Conservation (phyloP, 2,888 invertebrate genomes). For the Malachius bipustulatus region DNA sequence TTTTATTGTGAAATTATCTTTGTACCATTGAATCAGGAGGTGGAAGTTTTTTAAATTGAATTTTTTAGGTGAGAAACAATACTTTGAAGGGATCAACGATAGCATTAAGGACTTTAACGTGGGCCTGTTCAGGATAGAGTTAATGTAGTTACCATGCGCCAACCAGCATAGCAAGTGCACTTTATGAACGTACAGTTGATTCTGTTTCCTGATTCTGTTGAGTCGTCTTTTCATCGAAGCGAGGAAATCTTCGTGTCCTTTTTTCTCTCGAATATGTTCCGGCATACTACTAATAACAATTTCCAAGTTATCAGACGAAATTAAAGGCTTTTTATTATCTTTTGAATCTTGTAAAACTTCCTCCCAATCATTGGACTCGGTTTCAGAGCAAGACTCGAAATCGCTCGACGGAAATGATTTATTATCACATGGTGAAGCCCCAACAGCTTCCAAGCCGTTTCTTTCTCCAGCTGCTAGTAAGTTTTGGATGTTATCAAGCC, state of each 20-base stretch:
- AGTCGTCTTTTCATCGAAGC: conserved; percentile 64
- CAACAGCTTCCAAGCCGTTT: conserved; percentile 27
- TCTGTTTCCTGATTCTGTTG: conserved; percentile 65
- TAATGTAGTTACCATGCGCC: conserved; percentile 66
- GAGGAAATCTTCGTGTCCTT: conserved; percentile 52
- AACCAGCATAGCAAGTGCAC: conserved; percentile 74
- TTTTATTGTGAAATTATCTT: conserved; percentile 47
- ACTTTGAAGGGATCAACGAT: conserved; percentile 60
- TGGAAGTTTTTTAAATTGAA: conserved; percentile 63
- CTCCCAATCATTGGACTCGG: conserved; percentile 61
- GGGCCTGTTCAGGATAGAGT: conserved; percentile 52
- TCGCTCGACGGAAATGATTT: conserved; percentile 28
- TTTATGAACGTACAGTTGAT: conserved; percentile 74
- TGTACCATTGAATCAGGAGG: conserved; percentile 68
- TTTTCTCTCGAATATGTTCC: conserved; percentile 40
- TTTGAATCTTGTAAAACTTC: conserved; percentile 47
- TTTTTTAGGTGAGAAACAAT: conserved; percentile 63
- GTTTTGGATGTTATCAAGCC: conserved; percentile 47
- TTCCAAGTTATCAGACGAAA: conserved; percentile 61
- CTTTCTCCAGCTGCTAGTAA: conserved; percentile 56
- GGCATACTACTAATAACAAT: conserved; percentile 54
- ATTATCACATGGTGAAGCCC: conserved; percentile 14
- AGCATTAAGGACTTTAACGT: conserved; percentile 54
- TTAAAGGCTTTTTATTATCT: conserved; percentile 26
- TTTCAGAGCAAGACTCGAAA: conserved; percentile 40